Evolutionary conservation across 2,888 invertebrate species (phyloP), one percentile per base, ranked within the genome.

Genomic region (Bursaphelenchus okinawaensis): DNA sequence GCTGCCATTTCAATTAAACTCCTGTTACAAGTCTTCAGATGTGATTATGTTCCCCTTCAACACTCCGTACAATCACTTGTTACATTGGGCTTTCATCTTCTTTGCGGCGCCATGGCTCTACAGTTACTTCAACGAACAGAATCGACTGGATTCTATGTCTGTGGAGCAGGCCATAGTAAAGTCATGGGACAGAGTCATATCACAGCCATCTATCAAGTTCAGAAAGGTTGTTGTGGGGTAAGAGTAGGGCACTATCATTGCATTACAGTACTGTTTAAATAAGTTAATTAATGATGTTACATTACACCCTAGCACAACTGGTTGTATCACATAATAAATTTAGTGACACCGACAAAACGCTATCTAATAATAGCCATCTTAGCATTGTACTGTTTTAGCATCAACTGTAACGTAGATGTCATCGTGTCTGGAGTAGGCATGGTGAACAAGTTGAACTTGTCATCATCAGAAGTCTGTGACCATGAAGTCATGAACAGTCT

Each of bases 391-490:
- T 24, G n/a, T 71, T 62, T 64, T 67, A 65, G 83, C 74, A 69
- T 83, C 82, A 85, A 85, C 71, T 83, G 83, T 62, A 84, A 84
- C 72, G 80, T 85, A 12, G 85, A 85, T 71, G 75, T 85, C 29
- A 84, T 85, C 66, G 83, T 85, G 0, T 76, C 82, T n/a, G 85
- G 83, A 9, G 79, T 82, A 2, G 77, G 74, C 2, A 69, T 85
- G 4, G 71, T 85, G 28, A 75, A 81, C 29, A 70, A 80, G 12
- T 69, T 85, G 23, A 79, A 80, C 59, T 67, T 83, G 7, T 72
- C 76, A 7, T 80, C 83, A 8, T 75, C 78, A 1, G 68, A 75
- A 3, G 71, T 72, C 54, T 52, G 62, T 8, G 78, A 84, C 63
- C 80, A 81, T 54, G 76, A 76, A 55, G 60, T 72, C 16, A 66